Evolutionary conservation across 2,888 invertebrate genomes (phyloP).

Genomic region (Drosophila pseudotalamancana): DNA sequence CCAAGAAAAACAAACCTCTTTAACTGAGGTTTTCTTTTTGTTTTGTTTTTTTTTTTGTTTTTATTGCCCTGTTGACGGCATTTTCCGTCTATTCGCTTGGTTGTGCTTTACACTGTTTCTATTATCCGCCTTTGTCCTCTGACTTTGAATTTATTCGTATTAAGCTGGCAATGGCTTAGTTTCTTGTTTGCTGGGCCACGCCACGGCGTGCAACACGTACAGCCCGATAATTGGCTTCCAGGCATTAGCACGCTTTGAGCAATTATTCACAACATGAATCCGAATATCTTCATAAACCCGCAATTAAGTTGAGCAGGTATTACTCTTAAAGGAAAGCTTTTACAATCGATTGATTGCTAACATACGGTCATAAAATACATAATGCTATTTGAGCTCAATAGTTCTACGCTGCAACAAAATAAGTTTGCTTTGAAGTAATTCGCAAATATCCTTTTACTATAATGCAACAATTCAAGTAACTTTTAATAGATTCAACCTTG

Average conservation of each 20-base stretch:
- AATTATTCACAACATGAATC: not conserved
- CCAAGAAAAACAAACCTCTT: not conserved
- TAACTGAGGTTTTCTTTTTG: not conserved
- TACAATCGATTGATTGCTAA: too few relatives aligned
- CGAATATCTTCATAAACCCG: not conserved
- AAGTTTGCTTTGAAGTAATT: too few relatives aligned
- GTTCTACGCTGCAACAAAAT: too few relatives aligned
- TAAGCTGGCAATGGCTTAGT: conserved; percentile 55
- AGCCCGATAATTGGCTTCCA: not conserved
- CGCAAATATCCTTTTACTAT: too few relatives aligned
- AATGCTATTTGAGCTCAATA: too few relatives aligned
- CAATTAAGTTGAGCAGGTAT: too few relatives aligned
- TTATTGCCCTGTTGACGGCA: conserved; percentile 34
- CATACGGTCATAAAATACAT: too few relatives aligned
- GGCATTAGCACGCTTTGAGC: not conserved
- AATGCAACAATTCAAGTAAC: too few relatives aligned
- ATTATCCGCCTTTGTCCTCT: conserved; percentile 35
- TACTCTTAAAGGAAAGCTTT: too few relatives aligned
- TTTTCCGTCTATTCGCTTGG: conserved; percentile 25
- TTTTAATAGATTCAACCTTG: not conserved
- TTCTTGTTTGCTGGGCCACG: conserved; percentile 12
- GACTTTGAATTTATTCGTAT: conserved; percentile 67
- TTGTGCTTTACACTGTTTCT: conserved; percentile 21
- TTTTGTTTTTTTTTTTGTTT: too few relatives aligned
- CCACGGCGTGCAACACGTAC: not conserved